A percentile compares a stretch with the other conserved stretches of the same genome.
Evolutionary conservation across 2,113 vertebrate genomes (phyloP).

Genomic region (Anser cygnoides): DNA sequence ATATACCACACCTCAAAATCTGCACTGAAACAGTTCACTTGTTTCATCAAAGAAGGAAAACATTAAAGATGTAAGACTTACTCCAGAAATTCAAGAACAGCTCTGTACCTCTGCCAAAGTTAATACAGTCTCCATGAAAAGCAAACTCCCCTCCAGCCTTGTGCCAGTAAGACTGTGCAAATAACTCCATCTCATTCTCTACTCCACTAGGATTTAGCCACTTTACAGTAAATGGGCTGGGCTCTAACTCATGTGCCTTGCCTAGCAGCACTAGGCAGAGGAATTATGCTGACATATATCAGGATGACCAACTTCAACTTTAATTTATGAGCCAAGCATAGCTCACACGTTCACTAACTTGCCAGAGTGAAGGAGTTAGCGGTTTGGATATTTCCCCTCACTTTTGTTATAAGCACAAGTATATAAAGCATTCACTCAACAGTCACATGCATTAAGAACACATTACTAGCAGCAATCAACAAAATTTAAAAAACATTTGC

Average conservation of each 20-base stretch:
- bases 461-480: background rate
- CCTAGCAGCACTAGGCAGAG: background rate
- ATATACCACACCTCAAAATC: background rate
- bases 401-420: background rate
- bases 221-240: background rate
- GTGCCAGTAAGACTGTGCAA: background rate
- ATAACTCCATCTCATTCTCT: background rate
- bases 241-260: background rate
- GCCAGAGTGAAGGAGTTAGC: background rate
- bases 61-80: conserved; percentile 36
- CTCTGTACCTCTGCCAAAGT: conserved; percentile 43
- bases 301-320: background rate
- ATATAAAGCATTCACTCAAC: background rate
- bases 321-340: background rate
- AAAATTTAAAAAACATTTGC: background rate
- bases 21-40: background rate
- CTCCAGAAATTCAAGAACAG: conserved; percentile 24
- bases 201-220: background rate
- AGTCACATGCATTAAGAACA: background rate
- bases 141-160: conserved; percentile 1
- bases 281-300: background rate
- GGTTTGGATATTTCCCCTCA: background rate
- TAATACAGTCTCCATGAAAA: conserved; percentile 51
- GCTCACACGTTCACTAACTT: background rate
- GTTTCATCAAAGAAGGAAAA: conserved; percentile 33